These are phyloP conservation scores for Mus spretus DNA, from an alignment of 2,797 vertebrate genomes.

Conservation along the genomic window DNA sequence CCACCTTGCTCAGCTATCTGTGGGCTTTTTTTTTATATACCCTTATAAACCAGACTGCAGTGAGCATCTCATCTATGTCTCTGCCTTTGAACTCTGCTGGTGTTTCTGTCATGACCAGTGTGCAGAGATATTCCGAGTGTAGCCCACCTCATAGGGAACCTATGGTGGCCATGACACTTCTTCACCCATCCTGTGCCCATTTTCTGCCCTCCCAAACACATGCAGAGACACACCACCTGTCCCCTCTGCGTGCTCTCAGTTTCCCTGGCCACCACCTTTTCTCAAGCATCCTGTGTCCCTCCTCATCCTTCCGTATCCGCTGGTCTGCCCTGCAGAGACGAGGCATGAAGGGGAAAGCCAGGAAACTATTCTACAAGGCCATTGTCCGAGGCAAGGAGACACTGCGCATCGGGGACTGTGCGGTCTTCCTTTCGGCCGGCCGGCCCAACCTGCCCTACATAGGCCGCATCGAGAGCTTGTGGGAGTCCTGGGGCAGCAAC, in stretches of 20 bases:
- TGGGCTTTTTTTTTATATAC: not conserved
- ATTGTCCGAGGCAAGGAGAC: conserved; percentile 97
- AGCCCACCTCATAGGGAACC: accelerated
- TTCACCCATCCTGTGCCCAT: accelerated
- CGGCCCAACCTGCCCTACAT: conserved; percentile 97
- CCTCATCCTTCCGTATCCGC: too few relatives aligned
- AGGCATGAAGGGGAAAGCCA: conserved; percentile 97
- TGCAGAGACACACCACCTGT: not conserved
- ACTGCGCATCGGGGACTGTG: conserved; percentile 96
- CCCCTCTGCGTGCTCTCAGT: accelerated
- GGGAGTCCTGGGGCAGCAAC: conserved; percentile 98
- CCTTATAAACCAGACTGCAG: not conserved
- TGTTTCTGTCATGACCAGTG: accelerated
- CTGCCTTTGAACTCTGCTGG: not conserved
- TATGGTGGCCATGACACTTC: accelerated
- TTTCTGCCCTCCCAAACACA: accelerated
- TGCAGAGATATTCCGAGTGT: accelerated
- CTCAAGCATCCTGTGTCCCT: accelerated
- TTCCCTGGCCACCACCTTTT: not conserved
- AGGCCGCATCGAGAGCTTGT: conserved; percentile 98
- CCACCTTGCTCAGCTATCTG: not conserved
- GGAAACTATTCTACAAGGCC: conserved; percentile 99
- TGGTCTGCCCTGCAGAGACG: conserved; percentile 90
- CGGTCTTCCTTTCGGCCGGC: conserved; percentile 97
- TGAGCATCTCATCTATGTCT: accelerated